Evolutionary conservation across 2,888 invertebrate genomes (phyloP).

Genomic region (Conops quadrifasciatus): DNA sequence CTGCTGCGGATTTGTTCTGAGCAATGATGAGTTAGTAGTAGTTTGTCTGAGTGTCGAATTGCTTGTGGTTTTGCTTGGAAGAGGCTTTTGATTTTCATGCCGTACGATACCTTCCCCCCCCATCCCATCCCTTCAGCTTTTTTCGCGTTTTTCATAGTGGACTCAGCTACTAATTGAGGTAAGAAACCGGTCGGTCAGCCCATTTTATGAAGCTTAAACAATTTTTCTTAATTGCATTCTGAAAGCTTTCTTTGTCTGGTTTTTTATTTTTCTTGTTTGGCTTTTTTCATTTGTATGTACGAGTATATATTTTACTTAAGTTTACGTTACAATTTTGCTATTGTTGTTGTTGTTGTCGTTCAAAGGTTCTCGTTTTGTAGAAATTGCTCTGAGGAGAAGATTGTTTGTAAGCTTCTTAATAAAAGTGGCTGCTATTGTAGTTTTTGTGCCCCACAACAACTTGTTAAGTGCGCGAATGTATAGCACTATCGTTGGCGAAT

Average conservation of each 20-base stretch:
- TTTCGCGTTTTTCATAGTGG: neutral
- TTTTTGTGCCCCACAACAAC: neutral
- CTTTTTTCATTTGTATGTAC: neutral
- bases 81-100: neutral
- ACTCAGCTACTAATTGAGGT: too few relatives aligned
- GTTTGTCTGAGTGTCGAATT: neutral
- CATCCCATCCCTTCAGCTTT: neutral
- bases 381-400: conserved; percentile 3
- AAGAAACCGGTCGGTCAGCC: conserved; percentile 22
- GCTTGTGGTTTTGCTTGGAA: neutral
- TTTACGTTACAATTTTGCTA: neutral
- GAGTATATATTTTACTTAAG: neutral
- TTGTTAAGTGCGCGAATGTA: neutral
- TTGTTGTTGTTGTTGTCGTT: neutral
- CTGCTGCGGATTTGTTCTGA: neutral
- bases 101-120: neutral
- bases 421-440: conserved; percentile 8
- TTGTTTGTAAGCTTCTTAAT: conserved; percentile 22
- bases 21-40: neutral
- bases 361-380: neutral
- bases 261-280: neutral
- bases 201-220: neutral
- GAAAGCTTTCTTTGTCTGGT: conserved; percentile 9
- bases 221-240: conserved; percentile 18
- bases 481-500: neutral